Percentiles rank a stretch among this genome's conserved stretches.
These are phyloP conservation scores for Synanthedon andrenaeformis DNA, from an alignment of 2,888 invertebrate species.

Conservation along the genomic window DNA sequence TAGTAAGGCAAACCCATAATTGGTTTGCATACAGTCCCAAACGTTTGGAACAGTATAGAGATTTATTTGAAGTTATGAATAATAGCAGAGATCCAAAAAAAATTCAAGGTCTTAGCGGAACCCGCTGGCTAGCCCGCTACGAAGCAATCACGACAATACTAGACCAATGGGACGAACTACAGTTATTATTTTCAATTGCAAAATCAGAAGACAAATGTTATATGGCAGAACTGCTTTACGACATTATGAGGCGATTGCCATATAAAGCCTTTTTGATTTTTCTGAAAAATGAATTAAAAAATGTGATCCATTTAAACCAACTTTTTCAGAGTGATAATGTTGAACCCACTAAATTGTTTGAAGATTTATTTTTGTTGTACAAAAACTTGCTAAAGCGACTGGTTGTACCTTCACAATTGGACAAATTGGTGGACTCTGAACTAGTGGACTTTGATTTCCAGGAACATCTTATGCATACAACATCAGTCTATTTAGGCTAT, in stretches of 20 bases:
- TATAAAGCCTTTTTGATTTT: slow-evolving; percentile 15
- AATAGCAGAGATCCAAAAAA: too few relatives aligned
- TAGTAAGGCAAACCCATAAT: too few relatives aligned
- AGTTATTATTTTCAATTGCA: too few relatives aligned
- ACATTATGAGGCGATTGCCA: slow-evolving; percentile 1
- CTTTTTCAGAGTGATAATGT: slow-evolving; percentile 17
- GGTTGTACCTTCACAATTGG: slow-evolving; percentile 15
- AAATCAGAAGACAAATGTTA: too few relatives aligned
- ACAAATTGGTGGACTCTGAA: slow-evolving; percentile 13
- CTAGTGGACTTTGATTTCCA: slow-evolving; percentile 16
- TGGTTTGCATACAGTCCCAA: too few relatives aligned
- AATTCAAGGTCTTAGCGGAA: too few relatives aligned
- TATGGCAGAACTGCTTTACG: too few relatives aligned
- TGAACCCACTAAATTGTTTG: slow-evolving; percentile 12
- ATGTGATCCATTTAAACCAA: slow-evolving; percentile 10
- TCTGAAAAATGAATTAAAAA: slow-evolving; percentile 9
- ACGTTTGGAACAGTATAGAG: too few relatives aligned
- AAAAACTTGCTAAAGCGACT: slow-evolving; percentile 13
- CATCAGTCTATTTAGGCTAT: slow-evolving; percentile 19
- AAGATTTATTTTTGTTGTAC: slow-evolving; percentile 13
- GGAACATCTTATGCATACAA: slow-evolving; percentile 14
- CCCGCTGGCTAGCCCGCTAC: too few relatives aligned
- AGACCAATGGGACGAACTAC: too few relatives aligned
- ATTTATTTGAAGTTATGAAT: too few relatives aligned
- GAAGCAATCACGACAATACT: too few relatives aligned